Evolutionary conservation across 2,888 invertebrate species (phyloP).

Genomic region (Hydriomena furcata): DNA sequence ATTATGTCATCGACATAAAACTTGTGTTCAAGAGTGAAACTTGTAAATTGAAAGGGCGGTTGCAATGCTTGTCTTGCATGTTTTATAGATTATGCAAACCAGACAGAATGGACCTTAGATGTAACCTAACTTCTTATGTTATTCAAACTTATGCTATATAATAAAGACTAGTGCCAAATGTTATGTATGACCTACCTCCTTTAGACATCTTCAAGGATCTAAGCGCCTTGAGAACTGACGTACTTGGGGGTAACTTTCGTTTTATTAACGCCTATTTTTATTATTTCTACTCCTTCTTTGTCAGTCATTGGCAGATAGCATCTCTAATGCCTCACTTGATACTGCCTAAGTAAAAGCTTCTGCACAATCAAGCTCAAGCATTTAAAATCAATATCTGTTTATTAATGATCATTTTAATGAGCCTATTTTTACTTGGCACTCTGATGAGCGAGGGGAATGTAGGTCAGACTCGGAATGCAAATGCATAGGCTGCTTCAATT

Average conservation of each 20-base stretch:
- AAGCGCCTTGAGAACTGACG: too few species aligned
- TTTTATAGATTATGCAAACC: constrained; percentile 10
- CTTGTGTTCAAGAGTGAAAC: constrained; percentile 3
- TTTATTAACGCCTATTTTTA: too few species aligned
- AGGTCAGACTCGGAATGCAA: constrained; percentile 49
- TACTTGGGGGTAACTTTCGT: too few species aligned
- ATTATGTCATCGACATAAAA: constrained; percentile 4
- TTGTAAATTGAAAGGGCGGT: constrained; percentile 9
- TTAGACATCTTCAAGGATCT: too few species aligned
- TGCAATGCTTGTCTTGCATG: constrained; percentile 3
- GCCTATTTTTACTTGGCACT: constrained; percentile 49
- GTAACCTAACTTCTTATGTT: not conserved
- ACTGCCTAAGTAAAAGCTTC: constrained; percentile 5
- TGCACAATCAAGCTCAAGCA: not conserved
- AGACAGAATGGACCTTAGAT: too few species aligned
- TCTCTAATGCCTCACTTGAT: not conserved
- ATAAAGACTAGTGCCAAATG: too few species aligned
- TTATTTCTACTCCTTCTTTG: too few species aligned
- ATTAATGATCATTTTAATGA: constrained; percentile 28
- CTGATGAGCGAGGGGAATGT: constrained; percentile 39
- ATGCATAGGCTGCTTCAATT: constrained; percentile 33
- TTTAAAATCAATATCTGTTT: constrained; percentile 16
- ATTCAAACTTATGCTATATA: too few species aligned
- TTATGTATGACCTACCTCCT: too few species aligned
- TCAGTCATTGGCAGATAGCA: not conserved